Conservation (phyloP, 2,797 vertebrate genomes). For the Eleutherodactylus coqui region DNA sequence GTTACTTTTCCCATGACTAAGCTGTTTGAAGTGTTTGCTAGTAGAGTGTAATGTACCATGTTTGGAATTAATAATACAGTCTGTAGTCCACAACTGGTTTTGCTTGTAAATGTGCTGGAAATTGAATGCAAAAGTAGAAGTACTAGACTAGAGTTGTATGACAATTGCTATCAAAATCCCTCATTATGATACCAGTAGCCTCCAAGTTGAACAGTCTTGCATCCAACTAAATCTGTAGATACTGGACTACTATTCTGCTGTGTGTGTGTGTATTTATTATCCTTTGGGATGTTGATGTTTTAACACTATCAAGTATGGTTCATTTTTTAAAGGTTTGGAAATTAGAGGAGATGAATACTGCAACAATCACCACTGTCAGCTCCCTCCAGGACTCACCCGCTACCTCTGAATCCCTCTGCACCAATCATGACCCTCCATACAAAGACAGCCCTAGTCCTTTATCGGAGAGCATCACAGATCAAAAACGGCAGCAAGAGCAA, state of each 20-base stretch:
- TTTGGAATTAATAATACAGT: too few species aligned
- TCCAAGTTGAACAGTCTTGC: neutral
- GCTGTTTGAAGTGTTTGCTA: too few species aligned
- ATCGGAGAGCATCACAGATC: neutral
- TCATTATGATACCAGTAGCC: neutral
- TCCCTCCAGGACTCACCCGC: slow-evolving; percentile 45
- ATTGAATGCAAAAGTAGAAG: too few species aligned
- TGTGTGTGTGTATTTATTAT: neutral
- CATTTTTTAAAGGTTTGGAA: slow-evolving; percentile 52
- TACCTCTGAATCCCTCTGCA: slow-evolving; percentile 40
- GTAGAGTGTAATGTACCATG: too few species aligned
- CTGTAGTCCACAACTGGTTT: neutral
- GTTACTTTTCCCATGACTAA: too few species aligned
- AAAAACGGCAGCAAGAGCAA: neutral
- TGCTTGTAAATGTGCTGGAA: neutral
- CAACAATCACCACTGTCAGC: slow-evolving; percentile 45
- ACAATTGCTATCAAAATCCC: neutral
- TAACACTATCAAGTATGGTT: neutral
- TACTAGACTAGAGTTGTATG: neutral
- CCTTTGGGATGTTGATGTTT: neutral
- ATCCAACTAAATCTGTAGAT: neutral
- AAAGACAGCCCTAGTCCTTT: slow-evolving; percentile 27
- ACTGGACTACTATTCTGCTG: neutral
- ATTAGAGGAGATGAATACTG: slow-evolving; percentile 41
- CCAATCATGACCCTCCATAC: slow-evolving; percentile 39